A percentile compares a stretch with the other conserved stretches of the same genome.
phyloP scores from a whole-genome alignment of 1,140 invertebrate species.

The Saccostrea glomerata region DNA sequence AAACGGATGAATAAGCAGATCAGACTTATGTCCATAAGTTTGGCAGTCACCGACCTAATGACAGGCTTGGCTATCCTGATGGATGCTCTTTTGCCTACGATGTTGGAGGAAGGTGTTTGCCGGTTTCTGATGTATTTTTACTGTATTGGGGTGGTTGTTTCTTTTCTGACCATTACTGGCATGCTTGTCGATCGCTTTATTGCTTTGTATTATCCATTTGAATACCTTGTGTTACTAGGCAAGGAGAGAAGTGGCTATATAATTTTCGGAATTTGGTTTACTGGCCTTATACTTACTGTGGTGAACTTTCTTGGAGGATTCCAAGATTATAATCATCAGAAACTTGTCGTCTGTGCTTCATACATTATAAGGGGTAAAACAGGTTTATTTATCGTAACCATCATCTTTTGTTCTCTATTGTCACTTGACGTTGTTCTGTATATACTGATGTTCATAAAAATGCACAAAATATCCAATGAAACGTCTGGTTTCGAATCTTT shows the following conservation, averaged over 20 bases:
- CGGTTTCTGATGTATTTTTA: neutral
- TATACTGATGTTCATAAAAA: neutral
- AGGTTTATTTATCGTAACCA: neutral
- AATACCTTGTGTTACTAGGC: neutral
- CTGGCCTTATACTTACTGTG: neutral
- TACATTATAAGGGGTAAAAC: neutral
- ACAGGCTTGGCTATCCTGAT: neutral
- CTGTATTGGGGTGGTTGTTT: neutral
- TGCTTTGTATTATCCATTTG: neutral
- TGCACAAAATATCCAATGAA: neutral
- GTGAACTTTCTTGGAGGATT: neutral
- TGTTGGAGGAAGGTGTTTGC: neutral
- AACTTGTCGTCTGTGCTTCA: neutral
- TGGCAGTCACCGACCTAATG: neutral
- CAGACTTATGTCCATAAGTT: neutral
- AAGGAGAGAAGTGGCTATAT: neutral
- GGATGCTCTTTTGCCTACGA: neutral
- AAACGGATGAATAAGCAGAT: neutral
- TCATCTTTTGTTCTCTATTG: neutral
- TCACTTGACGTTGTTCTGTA: neutral
- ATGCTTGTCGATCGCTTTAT: neutral
- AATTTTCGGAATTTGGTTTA: neutral
- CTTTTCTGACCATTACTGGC: neutral
- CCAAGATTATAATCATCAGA: neutral
- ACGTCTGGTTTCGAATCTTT: neutral